phyloP scores from a whole-genome alignment of 1,140 invertebrate genomes.

The Hydropsyche tenuis region DNA sequence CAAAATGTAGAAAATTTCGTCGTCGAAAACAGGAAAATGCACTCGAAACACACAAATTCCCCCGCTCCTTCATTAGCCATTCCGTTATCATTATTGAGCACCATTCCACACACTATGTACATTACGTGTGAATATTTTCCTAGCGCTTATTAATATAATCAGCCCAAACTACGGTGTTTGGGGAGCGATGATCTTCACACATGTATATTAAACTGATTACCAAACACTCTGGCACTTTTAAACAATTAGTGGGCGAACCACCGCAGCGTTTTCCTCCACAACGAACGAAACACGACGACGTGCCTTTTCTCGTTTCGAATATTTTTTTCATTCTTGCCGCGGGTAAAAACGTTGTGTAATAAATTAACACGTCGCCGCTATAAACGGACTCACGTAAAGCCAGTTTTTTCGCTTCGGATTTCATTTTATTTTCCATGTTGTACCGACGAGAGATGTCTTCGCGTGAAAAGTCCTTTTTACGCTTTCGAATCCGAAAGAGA shows the following conservation, averaged over 20 bases:
- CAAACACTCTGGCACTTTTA: slow-evolving; percentile 33
- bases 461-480: too few species aligned
- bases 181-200: slow-evolving; percentile 34
- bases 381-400: not conserved
- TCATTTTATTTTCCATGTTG: too few species aligned
- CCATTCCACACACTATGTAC: too few species aligned
- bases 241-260: slow-evolving; percentile 33
- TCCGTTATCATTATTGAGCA: too few species aligned
- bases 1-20: not conserved
- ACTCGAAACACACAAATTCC: too few species aligned
- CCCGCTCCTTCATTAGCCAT: too few species aligned
- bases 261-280: slow-evolving; percentile 28
- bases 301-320: not conserved
- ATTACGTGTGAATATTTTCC: not conserved
- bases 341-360: slow-evolving; percentile 31
- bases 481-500: too few species aligned
- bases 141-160: slow-evolving; percentile 7
- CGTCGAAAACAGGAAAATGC: not conserved
- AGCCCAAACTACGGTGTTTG: slow-evolving; percentile 19
- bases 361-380: slow-evolving; percentile 27
- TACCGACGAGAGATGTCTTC: too few species aligned
- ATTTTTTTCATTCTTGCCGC: not conserved
- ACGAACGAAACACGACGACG: not conserved
- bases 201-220: slow-evolving; percentile 24
- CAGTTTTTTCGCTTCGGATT: too few species aligned